Base-by-base conservation (phyloP, 2,888 invertebrate species). In the Pseudoips prasinana region DNA sequence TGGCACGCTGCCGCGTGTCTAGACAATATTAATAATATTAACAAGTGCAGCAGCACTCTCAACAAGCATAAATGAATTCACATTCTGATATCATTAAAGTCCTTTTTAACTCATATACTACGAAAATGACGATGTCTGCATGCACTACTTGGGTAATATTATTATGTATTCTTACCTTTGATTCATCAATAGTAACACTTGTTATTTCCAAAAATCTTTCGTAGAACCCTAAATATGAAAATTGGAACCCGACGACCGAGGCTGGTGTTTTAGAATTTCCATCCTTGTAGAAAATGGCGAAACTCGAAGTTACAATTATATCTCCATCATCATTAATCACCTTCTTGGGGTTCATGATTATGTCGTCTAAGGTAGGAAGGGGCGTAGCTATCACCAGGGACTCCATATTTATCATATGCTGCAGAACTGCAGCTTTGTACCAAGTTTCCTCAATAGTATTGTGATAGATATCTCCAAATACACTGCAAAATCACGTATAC, bases 371-470 rank as follows among this genome's bases (percentile, higher is more conserved):
- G 2, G 78, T 67, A 0, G 85, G 86, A 48, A 94, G 92, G 1
- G 94, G 94, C 0, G 96, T 93, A 1, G 94, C 92, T 59, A 94
- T 93, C 0, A 96, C 95, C 59, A 95, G 92, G 0, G 95, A 93
- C 20, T 94, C 92, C 4, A 92, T 90, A 59, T 95, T 94, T 24
- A 93, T 90, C 64, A 93, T 91, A 68, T 96, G 94, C 60, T 96
- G 96, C 24, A 97, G 90, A 2, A 97, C 95, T 0, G 97, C 96
- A 44, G 95, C 94, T 71, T 95, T 94, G 71, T 97, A 97, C 96
- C 96, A 97, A 0, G 94, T 92, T 73, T 97, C 96, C 69, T 97
- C 96, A 10, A 96, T 94, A 0, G 96, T 94, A 31, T 91, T 91
- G 28, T 68, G 91, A 65, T 96, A 93, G 26, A 90, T 75, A 58